Evolutionary conservation across 30 jellyfish, hydroid and myxozoan genomes (phyloP), one percentile per base, ranked within the genome.

Genomic region (Morbakka virulenta): DNA sequence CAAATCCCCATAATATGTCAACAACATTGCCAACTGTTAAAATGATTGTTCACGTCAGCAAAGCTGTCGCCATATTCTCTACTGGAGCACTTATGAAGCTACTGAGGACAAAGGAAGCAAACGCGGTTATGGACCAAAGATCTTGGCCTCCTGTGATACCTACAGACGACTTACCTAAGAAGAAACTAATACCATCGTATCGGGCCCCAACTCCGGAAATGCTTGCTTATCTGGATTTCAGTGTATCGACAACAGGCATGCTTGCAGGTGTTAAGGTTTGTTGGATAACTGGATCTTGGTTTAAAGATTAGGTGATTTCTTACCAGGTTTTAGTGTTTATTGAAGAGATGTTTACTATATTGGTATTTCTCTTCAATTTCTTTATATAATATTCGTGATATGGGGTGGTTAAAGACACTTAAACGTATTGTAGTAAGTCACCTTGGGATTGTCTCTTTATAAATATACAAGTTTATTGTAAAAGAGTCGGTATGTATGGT

Each of bases 221-320:
- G 88, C 47, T 70, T 11, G 96, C 98, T 0, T 91, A 91, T 63
- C 76, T 91, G 32, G 98, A 91, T 67, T 91, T 91, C 62, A 91
- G 98, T 79, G 98, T 91, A 1, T 91, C 98, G 0, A 91, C 98
- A 0, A 91, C 98, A 9, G 98, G 98, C 17, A 91, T 91, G 98
- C 50, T 91, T 29, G 98, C 98, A 4, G 98, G 98, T 28, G 98
- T 91, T 2, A 91, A 91, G 96, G 98, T 91, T 33, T 21, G 86
- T 35, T 22, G 0, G 2, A 36, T 21, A 23, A 1, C 27, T 52
- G 23, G 27, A 4, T 6, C 27, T 29, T 52, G 4, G 6, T 52
- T 52, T 1, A 22, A 52, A 22, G 2, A 22, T 1, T 1, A 2
- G 32, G 1, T 52, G 1, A 13, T n/a, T 47, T 13, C n/a, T 47